Base-by-base conservation (phyloP, 2,113 vertebrate species). In the Lipophrys pholis region DNA sequence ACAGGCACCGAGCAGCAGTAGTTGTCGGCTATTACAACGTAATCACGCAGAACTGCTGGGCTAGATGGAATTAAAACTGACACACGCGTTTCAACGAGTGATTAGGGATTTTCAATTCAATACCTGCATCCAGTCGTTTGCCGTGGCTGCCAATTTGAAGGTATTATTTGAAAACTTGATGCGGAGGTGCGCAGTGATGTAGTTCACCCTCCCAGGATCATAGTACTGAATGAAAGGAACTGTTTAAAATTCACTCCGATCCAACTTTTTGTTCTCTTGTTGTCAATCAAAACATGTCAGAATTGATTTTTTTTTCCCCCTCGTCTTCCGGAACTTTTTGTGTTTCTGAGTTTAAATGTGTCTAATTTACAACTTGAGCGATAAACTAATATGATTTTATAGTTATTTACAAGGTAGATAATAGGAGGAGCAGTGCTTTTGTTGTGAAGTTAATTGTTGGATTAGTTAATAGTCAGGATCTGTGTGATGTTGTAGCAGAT, bases 71-170 rank as follows among this genome's bases (percentile, higher is more conserved):
- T 84, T 84, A 15, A n/a, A 64, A 78, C 35, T 67, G 69, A 83
- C 48, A 55, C 66, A 60, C 79, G 59, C 55, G 57, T 80, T 73
- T 80, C 42, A 69, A 76, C 56, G 43, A 62, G 51, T 51, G 60
- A 80, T 83, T 76, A 79, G 35, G 45, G 16, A 75, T 80, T 62
- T 84, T 80, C 89, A 79, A 87, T 85, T 62, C 54, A 15, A 78
- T 3, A 59, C 43, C 11, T n/a, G 62, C 64, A 73, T 56, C 46
- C 40, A 68, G 72, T 43, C 65, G 54, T 83, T 77, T 30, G 46
- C 76, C 39, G 11, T 84, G 61, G 50, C 58, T 76, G 62, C 17
- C 57, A 69, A 52, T 80, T 69, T 76, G 36, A 72, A 52, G 49
- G 43, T 49, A 57, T 73, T 76, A 54, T 59, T 69, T 52, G 6